Evolutionary conservation across 92 coral and sea anemone genomes (phyloP), one percentile per base, ranked within the genome.

Genomic region (Plumapathes pennacea): DNA sequence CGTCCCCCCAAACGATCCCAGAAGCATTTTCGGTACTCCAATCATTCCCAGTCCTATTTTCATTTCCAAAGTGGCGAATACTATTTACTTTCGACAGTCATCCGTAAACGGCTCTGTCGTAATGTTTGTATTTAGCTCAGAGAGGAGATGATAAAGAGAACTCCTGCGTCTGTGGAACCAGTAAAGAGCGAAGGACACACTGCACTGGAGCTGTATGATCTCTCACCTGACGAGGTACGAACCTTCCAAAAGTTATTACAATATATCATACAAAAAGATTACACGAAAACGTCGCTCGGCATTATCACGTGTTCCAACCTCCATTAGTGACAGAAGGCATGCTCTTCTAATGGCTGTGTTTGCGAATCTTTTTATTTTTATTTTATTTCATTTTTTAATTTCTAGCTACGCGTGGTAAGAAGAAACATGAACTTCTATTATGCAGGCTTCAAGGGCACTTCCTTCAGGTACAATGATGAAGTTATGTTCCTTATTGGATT

Each of bases 171-270:
- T 10, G 59, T 61, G 24, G 31, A 58, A 4, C 54, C 77, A 21
- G 60, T 3, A 20, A 29, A 14, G 57, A 71, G 15, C 57, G 58
- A 4, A 34, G 40, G 25, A 45, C 33, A 8, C 45, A 40, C 52
- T 14, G n/a, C 65, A 34, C 73, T 92, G 48, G 72, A 71, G 50
- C 82, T 84, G 13, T 74, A 78, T 27, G 82, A 83, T 51, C 64
- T 88, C 30, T 88, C 96, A 40, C 57, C 37, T 26, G 89, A 88
- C 38, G 87, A 90, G 90, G 97, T 90, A 7, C 41, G 83, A 37
- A 50, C 15, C 15, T 25, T 26, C 14, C 19, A 39, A 31, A 22
- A 29, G 5, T 34, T 10, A 11, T 46, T 19, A 6, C 10, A 50
- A 6, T 18, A 3, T 63, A 9, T 1, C 28, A 45, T 19, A 23